Evolutionary conservation across 2,113 vertebrate genomes (phyloP).

Genomic region (Ariopsis seemanni): DNA sequence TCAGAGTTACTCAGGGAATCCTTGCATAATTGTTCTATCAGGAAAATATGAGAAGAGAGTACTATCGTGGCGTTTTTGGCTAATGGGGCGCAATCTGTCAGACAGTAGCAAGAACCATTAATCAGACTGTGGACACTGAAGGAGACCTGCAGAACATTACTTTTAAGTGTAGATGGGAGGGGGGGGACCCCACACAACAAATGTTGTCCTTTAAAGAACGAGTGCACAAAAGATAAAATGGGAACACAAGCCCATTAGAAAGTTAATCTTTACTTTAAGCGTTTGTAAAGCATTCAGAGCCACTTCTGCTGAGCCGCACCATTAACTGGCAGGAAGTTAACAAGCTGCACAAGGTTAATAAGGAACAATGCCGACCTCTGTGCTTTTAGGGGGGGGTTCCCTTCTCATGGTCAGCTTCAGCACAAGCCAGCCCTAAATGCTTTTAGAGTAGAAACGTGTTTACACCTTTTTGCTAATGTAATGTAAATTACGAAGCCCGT

Average conservation of each 20-base stretch:
- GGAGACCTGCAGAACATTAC: not conserved
- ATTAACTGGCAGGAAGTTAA: constrained; percentile 49
- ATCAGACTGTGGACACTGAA: not conserved
- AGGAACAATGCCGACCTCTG: constrained; percentile 25
- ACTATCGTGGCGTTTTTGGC: not conserved
- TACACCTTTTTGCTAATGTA: not conserved
- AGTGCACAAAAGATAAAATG: constrained; percentile 4
- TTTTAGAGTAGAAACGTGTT: not conserved
- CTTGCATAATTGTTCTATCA: not conserved
- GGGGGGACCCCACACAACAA: not conserved
- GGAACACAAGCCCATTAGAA: constrained; percentile 8
- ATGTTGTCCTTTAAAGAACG: constrained; percentile 13
- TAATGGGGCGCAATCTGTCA: constrained; percentile 14
- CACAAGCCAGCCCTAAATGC: not conserved
- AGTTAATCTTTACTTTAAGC: constrained; percentile 35
- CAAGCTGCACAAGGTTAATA: constrained; percentile 22
- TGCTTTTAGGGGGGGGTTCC: not conserved
- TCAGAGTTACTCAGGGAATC: constrained; percentile 11
- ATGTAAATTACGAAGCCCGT: not conserved
- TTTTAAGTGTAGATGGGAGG: constrained; percentile 15
- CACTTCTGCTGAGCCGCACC: constrained; percentile 24
- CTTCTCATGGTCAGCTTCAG: not conserved
- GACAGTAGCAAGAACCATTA: not conserved
- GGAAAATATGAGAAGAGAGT: not conserved
- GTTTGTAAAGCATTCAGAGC: not conserved